Conservation (phyloP, 2,888 invertebrate genomes). For the Drosophila fulvimacula region DNA sequence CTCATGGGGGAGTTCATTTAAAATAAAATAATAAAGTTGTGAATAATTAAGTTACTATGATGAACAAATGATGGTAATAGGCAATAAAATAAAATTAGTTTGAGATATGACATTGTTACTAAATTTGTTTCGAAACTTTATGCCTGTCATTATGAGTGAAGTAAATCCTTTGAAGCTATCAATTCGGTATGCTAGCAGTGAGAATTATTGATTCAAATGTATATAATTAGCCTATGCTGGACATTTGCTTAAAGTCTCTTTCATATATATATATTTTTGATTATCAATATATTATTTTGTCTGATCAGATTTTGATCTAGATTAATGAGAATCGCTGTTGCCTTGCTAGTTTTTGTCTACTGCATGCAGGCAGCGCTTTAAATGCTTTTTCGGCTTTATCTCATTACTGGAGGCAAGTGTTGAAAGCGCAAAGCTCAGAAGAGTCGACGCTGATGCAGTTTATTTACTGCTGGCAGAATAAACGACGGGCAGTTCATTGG, state of each 20-base stretch:
- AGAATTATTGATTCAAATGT: too few relatives aligned
- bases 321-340: neutral
- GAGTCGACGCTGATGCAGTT: conserved; percentile 32
- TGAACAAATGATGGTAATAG: too few relatives aligned
- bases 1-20: too few relatives aligned
- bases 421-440: conserved; percentile 49
- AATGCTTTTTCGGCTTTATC: conserved; percentile 27
- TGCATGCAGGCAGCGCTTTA: conserved; percentile 25
- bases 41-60: too few relatives aligned
- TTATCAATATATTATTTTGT: neutral
- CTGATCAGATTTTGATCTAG: neutral
- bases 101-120: too few relatives aligned
- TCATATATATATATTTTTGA: neutral
- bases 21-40: too few relatives aligned
- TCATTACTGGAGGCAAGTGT: conserved; percentile 24
- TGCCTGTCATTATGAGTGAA: too few relatives aligned
- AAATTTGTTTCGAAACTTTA: too few relatives aligned
- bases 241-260: neutral
- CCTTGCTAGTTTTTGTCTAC: neutral
- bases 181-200: too few relatives aligned
- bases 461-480: conserved; percentile 62
- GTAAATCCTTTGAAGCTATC: too few relatives aligned
- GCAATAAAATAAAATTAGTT: too few relatives aligned
- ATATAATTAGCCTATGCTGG: too few relatives aligned
- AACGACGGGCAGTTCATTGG: conserved; percentile 67